Evolutionary conservation across 2,888 invertebrate genomes (phyloP), one percentile per base, ranked within the genome.

Genomic region (Metacarcinus magister): DNA sequence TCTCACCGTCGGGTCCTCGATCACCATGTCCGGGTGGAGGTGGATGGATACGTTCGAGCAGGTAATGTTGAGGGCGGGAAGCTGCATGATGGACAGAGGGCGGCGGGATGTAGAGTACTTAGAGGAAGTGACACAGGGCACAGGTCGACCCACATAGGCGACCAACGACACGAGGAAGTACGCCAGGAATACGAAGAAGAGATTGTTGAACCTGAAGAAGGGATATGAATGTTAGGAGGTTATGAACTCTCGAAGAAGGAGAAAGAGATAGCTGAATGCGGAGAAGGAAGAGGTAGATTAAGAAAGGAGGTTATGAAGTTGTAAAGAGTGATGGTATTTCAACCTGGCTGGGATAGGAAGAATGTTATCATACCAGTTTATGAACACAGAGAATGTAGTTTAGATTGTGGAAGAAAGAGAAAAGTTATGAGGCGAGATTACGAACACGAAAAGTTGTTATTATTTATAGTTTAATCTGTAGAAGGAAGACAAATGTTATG

Each of bases 101-200:
- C 97, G 97, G 39, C 96, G 95, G 10, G 96, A 60, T 8, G 95
- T 44, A 10, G 82, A 67, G 19, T 96, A 39, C 92, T 94, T 92
- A 96, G 44, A 96, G 43, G 94, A 95, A 75, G 75, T 82, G 92
- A 93, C 95, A 97, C 98, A 96, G 0, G 99, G 99, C 0, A 99
- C 99, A 0, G 99, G 99, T 3, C 99, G 98, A 92, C 99, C 98
- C 1, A 99, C 99, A 97, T 99, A 99, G 97, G 99, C 99, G 10
- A 99, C 98, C 97, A 99, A 98, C 4, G 99, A 99, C 92, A 99
- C 98, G 48, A 99, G 97, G 97, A 99, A 99, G 97, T 99, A 99
- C 96, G 98, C 98, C 19, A 98, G 98, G 97, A 99, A 99, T 95
- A 99, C 98, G 97, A 99, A 98, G 97, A 99, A 99, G 97, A 99